phyloP scores from a whole-genome alignment of 2,888 invertebrate genomes.

The Platycnemis pennipes region DNA sequence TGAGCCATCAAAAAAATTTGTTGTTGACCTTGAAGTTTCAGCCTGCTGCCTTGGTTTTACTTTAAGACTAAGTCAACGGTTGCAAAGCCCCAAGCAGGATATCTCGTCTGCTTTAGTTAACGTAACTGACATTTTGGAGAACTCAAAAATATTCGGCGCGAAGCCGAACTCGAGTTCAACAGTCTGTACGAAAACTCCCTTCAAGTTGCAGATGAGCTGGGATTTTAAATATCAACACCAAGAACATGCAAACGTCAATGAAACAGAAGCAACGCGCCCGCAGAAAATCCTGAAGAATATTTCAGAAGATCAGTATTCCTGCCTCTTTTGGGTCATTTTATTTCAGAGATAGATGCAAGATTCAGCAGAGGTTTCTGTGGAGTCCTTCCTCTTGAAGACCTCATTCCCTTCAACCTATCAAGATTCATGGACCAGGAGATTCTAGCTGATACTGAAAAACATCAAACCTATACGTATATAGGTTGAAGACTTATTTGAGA shows the following conservation, averaged over 20 bases:
- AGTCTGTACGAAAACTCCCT: not conserved
- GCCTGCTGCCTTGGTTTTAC: not conserved
- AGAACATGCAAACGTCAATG: not conserved
- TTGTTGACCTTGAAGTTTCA: not conserved
- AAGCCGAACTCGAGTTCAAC: not conserved
- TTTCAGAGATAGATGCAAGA: not conserved
- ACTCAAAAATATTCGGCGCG: not conserved
- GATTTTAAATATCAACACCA: not conserved
- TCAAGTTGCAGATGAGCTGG: not conserved
- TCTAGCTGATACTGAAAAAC: too few relatives aligned
- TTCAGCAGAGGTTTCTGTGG: not conserved
- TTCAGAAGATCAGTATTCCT: not conserved
- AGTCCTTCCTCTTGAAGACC: not conserved
- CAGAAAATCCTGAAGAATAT: not conserved
- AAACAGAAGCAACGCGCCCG: not conserved
- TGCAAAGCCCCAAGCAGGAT: not conserved
- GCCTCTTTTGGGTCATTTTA: not conserved
- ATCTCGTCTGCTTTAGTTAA: too few relatives aligned
- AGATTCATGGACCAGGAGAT: not conserved
- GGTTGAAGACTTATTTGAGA: too few relatives aligned
- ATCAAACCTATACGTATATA: too few relatives aligned
- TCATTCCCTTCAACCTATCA: not conserved
- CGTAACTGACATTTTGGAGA: too few relatives aligned
- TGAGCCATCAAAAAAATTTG: not conserved
- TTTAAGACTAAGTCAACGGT: not conserved